Evolutionary conservation across 1,140 invertebrate genomes (phyloP).

Genomic region (Eumaeus atala): DNA sequence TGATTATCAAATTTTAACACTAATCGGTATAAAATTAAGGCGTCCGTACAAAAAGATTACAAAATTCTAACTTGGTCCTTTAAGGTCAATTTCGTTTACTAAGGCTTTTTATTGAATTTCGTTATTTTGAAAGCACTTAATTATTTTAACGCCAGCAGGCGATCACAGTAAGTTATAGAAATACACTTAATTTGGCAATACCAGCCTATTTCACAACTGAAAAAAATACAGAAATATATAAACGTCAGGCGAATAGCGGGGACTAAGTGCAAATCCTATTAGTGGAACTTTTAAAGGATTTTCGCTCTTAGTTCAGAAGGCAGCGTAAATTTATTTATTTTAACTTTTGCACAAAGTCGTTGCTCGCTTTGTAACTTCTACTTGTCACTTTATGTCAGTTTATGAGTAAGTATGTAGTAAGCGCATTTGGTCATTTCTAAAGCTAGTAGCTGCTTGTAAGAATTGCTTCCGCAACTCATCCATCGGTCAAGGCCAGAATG

Average conservation of each 20-base stretch:
- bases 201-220: slow-evolving; percentile 9
- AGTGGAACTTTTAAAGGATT: slow-evolving; percentile 9
- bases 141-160: slow-evolving; percentile 63
- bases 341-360: too few relatives aligned
- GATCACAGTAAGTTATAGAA: slow-evolving; percentile 49
- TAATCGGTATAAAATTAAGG: slow-evolving; percentile 61
- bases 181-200: slow-evolving; percentile 19
- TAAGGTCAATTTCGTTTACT: slow-evolving; percentile 52
- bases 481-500: too few relatives aligned
- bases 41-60: slow-evolving; percentile 52
- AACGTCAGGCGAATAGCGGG: background rate
- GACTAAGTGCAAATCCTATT: slow-evolving; percentile 9
- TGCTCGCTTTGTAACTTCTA: too few relatives aligned
- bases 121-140: slow-evolving; percentile 49
- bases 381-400: too few relatives aligned
- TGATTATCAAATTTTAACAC: slow-evolving; percentile 30
- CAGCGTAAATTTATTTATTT: slow-evolving; percentile 6
- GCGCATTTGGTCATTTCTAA: too few relatives aligned
- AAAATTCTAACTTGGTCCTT: slow-evolving; percentile 66
- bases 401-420: too few relatives aligned
- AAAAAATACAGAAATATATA: slow-evolving; percentile 1
- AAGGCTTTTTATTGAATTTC: slow-evolving; percentile 51
- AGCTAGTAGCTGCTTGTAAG: too few relatives aligned
- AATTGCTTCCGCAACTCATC: too few relatives aligned
- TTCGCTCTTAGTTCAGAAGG: slow-evolving; percentile 7